Evolutionary conservation across 2,113 vertebrate genomes (phyloP), one percentile per base, ranked within the genome.

Genomic region (Mystacornis crossleyi): DNA sequence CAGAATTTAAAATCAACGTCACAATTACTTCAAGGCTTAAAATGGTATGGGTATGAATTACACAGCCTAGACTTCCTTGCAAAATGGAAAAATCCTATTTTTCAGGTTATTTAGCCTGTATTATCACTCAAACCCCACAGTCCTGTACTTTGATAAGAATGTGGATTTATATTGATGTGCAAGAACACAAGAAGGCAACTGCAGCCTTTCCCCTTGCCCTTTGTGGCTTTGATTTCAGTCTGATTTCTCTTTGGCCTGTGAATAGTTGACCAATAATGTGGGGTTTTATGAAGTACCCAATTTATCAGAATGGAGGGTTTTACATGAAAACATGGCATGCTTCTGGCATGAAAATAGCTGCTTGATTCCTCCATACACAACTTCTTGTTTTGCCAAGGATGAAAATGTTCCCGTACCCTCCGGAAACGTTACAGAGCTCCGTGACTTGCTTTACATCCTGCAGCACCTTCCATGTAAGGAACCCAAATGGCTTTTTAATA

Each of bases 401-500:
- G 67, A 66, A 73, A 70, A 88, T 1, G 4, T 77, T 83, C 55
- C 31, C 13, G 11, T 69, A 2, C 51, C 95, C 90, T 74, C 60
- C 93, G 90, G 71, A 66, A 92, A 34, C 2, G 28, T 40, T 38
- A 8, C n/a, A 47, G 28, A 80, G 85, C 91, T 34, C 15, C 3
- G 4, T 33, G 70, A 29, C 69, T 96, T 90, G 82, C 65, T 92
- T 92, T 84, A 18, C 86, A 74, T 94, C 77, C 48, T 74, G 69
- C 93, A 94, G 91, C 91, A 83, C 95, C 95, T 96, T 90, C 94
- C 80, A 67, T 16, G 64, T 34, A 50, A 81, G 89, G 93, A 95
- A 71, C 94, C 89, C 89, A 78, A 97, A 95, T 90, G 90, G 90
- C 90, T 96, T 95, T 94, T 96, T 90, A 95, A 93, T 97, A 81